Conservation (phyloP, 2,113 vertebrate genomes). For the Leptobrachium ailaonicum region DNA sequence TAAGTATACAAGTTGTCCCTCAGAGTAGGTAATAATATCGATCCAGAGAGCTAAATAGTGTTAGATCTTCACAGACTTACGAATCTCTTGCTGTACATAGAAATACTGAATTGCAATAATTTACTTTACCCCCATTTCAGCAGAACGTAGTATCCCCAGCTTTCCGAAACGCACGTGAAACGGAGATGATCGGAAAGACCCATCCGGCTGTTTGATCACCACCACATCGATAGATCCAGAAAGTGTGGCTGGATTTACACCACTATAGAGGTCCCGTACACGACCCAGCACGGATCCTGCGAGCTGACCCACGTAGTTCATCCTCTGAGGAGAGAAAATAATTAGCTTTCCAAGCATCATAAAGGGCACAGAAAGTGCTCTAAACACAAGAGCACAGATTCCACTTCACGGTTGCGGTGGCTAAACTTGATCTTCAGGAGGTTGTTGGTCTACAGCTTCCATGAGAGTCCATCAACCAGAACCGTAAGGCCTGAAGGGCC, state of each 20-base stretch:
- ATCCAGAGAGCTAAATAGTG: too few species aligned
- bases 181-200: slow-evolving; percentile 87
- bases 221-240: slow-evolving; percentile 89
- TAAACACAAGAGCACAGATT: too few species aligned
- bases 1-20: too few species aligned
- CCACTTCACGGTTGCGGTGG: too few species aligned
- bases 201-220: slow-evolving; percentile 85
- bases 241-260: slow-evolving; percentile 88
- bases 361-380: too few species aligned
- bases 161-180: slow-evolving; percentile 95
- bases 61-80: neutral
- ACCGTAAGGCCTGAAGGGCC: too few species aligned
- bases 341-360: too few species aligned
- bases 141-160: slow-evolving; percentile 87
- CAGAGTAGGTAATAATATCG: too few species aligned
- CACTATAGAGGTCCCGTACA: slow-evolving; percentile 85
- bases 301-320: slow-evolving; percentile 93
- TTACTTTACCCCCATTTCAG: slow-evolving; percentile 87
- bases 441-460: too few species aligned
- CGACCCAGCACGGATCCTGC: slow-evolving; percentile 86
- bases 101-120: neutral
- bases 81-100: too few species aligned
- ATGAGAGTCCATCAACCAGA: too few species aligned
- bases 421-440: too few species aligned
- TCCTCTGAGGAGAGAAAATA: slow-evolving; percentile 65